A percentile compares a stretch with the other conserved stretches of the same genome.
Evolutionary conservation across 2,797 vertebrate genomes (phyloP).

Genomic region (Dromococcyx pavoninus): DNA sequence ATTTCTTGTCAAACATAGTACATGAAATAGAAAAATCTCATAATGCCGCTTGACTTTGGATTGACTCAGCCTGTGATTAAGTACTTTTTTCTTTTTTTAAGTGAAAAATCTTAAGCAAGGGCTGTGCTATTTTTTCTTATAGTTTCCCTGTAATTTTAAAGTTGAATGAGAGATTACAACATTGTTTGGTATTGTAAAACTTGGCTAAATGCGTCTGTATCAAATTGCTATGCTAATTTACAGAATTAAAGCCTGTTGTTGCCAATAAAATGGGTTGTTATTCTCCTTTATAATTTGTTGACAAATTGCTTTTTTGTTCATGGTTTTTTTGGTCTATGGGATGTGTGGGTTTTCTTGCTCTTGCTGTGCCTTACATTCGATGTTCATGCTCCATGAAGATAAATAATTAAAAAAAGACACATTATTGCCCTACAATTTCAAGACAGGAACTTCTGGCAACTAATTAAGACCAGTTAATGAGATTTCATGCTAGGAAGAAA

Average conservation of each 20-base stretch:
- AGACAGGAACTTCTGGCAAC: background rate
- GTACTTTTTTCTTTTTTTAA: background rate
- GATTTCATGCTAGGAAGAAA: background rate
- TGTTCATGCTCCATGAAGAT: background rate
- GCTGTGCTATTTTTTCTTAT: conserved; percentile 1
- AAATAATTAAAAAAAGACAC: background rate
- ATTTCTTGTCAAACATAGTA: conserved; percentile 17
- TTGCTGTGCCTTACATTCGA: background rate
- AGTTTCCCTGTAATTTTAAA: conserved; percentile 42
- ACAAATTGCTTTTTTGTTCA: background rate
- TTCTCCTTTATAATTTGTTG: background rate
- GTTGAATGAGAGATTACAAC: conserved; percentile 11
- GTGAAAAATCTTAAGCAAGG: conserved; percentile 11
- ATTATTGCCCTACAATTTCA: background rate
- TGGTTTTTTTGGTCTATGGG: background rate
- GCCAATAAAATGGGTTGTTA: conserved; percentile 18
- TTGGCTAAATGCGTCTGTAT: conserved; percentile 46
- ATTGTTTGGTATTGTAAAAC: conserved; percentile 26
- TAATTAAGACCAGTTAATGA: background rate
- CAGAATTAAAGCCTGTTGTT: conserved; percentile 55
- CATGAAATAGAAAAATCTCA: background rate
- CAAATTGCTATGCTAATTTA: conserved; percentile 26
- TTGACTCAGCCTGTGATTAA: background rate
- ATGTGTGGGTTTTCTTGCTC: background rate
- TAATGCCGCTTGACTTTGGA: background rate